Evolutionary conservation across 2,888 invertebrate genomes (phyloP), one percentile per base, ranked within the genome.

Genomic region (Polydrusus cervinus): DNA sequence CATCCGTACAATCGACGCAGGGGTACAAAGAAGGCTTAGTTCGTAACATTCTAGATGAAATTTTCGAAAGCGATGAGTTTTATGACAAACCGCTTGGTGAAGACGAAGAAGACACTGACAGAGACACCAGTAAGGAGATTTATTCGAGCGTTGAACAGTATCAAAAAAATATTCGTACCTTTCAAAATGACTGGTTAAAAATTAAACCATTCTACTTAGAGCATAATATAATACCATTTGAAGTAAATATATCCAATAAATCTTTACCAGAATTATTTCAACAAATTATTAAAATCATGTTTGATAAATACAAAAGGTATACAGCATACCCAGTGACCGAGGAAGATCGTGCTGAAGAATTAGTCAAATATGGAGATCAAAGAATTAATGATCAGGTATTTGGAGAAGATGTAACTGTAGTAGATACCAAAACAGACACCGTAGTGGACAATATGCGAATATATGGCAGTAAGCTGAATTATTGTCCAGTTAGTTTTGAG

Each of bases 401-500:
- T 78, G 85, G 85, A 71, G 88, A 87, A 79, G 85, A 85, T 43
- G 76, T 68, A 11, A 55, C 69, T 16, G 14, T 55, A 55, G 60
- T 72, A 57, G 73, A 73, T 51, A 78, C 78, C 49, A 76, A 55
- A 34, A 71, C 79, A 30, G 80, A 81, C 20, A 71, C 45, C 13
- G 40, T 66, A 14, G 83, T 83, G 61, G 79, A 79, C 67, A 84
- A 85, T 49, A 83, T 86, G 86, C 73, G 68, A 11, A 71, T 30
- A 60, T 88, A 90, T 69, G 90, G 92, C n/a, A 90, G 91, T 82
- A 91, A 90, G 1, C 87, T 86, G 76, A 80, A 87, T 79, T 93
- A 89, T 80, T 93, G 93, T 81, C 93, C 93, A 0, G 88, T 92
- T 40, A 87, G 90, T n/a, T 89, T 89, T 81, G 85, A 86, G 70